Base-by-base conservation (phyloP, 2,113 vertebrate species). In the Lophotis ruficrista region DNA sequence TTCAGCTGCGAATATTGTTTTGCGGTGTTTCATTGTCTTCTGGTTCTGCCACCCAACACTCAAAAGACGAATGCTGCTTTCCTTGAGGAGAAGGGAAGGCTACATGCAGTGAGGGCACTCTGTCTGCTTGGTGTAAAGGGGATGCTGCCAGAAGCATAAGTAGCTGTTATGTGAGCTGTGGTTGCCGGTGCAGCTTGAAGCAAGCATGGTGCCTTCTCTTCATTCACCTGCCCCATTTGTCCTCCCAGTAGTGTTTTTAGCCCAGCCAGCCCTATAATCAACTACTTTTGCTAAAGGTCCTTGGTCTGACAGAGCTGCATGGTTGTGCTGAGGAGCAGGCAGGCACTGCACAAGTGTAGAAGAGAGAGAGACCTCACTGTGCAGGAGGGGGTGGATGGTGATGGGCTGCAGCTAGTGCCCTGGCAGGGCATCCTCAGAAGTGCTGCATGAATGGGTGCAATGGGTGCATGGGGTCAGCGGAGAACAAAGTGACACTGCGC, bases 281-380 rank as follows among this genome's bases (percentile, higher is more conserved):
- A 14, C 20, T 76, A 16, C 23, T 47, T 70, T 37, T 90, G 24
- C 37, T 47, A 8, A 16, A 54, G 28, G 31, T n/a, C 24, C 23
- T 54, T 80, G 47, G 23, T 73, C 24, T 51, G 43, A 14, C 0
- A 1, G 43, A 24, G 43, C 16, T 3, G 4, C 0, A 1, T 23
- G 15, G 15, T 20, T 83, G 51, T 79, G 23, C 43, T 51, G 61
- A 66, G 54, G 23, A 58, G 56, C 37, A 66, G 60, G 28, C 20
- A 56, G 58, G 58, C 16, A 22, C 24, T 2, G 4, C 21, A 9
- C 5, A 35, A 48, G 38, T 25, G 19, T 37, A 33, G 35, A 10
- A 19, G 30, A 58, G 53, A 65, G n/a, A 58, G 53, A 66, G n/a
- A 45, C 6, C 8, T 58, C 21, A 30, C 4, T 1, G 2, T 16